These are phyloP conservation scores for Panzeria rudis DNA, from an alignment of 2,888 invertebrate species.

Conservation along the genomic window DNA sequence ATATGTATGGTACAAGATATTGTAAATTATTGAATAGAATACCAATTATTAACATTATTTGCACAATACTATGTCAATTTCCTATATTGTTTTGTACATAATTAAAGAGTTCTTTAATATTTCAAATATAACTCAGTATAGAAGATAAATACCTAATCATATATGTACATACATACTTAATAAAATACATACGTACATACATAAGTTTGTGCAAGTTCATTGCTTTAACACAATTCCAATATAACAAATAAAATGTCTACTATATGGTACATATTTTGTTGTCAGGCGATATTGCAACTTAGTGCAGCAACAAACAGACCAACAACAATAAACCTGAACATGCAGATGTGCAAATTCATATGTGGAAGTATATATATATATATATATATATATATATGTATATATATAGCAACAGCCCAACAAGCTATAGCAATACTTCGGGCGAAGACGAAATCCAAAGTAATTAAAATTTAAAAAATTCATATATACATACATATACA, in stretches of 20 bases:
- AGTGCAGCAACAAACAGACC: conserved; percentile 26
- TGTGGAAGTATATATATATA: neutral
- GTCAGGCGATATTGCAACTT: conserved; percentile 59
- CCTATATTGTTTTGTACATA: no score
- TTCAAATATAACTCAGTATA: no score
- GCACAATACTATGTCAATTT: no score
- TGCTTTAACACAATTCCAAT: conserved; percentile 19
- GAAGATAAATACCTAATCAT: no score
- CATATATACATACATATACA: neutral
- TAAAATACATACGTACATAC: no score
- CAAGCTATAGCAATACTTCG: neutral
- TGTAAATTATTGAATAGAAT: no score
- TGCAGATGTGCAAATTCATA: neutral
- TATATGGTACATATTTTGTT: conserved; percentile 18
- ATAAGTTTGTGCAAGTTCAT: no score
- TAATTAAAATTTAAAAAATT: conserved; percentile 9
- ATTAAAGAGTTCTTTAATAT: no score
- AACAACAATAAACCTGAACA: conserved; percentile 21
- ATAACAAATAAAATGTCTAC: conserved; percentile 7
- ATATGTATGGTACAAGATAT: no score
- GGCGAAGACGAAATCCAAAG: conserved; percentile 23
- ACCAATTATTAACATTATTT: no score
- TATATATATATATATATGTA: neutral
- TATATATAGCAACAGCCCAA: neutral
- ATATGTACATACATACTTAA: no score